Evolutionary conservation across 2,797 vertebrate species (phyloP).

Genomic region (Syndactyla subalaris): DNA sequence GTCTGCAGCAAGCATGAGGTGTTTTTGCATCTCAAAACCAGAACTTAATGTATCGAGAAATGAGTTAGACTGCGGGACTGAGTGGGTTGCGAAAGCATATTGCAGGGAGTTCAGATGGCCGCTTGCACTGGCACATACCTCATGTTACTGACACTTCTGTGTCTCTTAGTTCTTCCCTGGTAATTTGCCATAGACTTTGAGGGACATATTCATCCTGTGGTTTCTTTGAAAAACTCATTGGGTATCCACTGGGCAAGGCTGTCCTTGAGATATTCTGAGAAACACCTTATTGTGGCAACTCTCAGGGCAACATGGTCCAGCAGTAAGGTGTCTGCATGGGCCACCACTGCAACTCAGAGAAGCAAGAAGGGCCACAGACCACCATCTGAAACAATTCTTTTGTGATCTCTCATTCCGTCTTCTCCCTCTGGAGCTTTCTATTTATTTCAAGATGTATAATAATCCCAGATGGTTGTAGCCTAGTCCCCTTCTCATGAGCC

Average conservation of each 20-base stretch:
- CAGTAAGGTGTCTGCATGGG: background rate
- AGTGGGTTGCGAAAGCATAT: background rate
- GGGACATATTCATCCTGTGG: background rate
- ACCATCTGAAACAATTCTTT: background rate
- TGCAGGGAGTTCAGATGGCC: background rate
- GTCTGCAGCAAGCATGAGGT: background rate
- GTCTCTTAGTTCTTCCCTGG: background rate
- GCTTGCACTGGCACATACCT: background rate
- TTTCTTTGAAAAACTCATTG: background rate
- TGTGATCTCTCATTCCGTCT: background rate
- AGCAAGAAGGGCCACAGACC: background rate
- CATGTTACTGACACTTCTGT: background rate
- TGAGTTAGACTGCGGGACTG: background rate
- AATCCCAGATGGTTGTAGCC: background rate
- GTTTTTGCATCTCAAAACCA: background rate
- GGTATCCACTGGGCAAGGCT: background rate
- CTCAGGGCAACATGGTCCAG: background rate
- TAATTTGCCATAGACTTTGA: background rate
- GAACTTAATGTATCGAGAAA: background rate
- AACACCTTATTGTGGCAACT: background rate
- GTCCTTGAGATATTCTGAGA: background rate
- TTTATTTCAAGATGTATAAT: background rate
- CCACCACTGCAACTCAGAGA: background rate
- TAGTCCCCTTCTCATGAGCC: background rate
- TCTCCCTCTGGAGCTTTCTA: background rate